Evolutionary conservation across 1,140 invertebrate genomes (phyloP), one percentile per base, ranked within the genome.

Genomic region (Bombus sibiricus): DNA sequence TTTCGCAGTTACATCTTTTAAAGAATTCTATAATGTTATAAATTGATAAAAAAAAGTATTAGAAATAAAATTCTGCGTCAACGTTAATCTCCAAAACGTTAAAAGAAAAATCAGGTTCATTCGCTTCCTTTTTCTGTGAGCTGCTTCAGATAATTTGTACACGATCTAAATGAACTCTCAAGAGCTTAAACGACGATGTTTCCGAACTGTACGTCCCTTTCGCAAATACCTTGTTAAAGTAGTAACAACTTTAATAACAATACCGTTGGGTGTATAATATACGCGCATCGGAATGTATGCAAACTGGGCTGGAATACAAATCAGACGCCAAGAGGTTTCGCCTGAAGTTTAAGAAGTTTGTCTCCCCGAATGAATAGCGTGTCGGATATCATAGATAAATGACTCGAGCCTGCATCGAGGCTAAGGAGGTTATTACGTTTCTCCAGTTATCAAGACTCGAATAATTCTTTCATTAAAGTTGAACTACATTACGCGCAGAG

Each of bases 261-360:
- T 74, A 81, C 41, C 69, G 34, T 74, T 28, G 53, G 18, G 41
- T 9, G 57, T 74, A 72, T 80, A 80, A 80, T 79, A 37, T 47
- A 85, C 71, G 84, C 53, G 71, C 57, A 68, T 85, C 69, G 79
- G 47, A 81, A 75, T 68, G 75, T 37, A 85, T 75, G 69, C 79
- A 72, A 81, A 85, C 79, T 59, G 68, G 43, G 34, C 59, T 74
- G 12, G 79, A 74, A 75, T 85, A 85, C 83, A 85, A 71, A 81
- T 81, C 59, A 81, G 79, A 41, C 62, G 59, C 34, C 18, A 68
- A 75, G 79, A 85, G 69, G 47, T 81, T 74, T 62, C 41, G 71
- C 57, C 43, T n/a, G 25, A 85, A 85, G 78, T 85, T 81, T 74
- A 66, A 85, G 84, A 81, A 81, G 62, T 74, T 85, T 85, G 77